Percentiles rank a stretch among this genome's conserved stretches.
Conservation (phyloP, 2,113 vertebrate genomes). For the Bettongia penicillata region DNA sequence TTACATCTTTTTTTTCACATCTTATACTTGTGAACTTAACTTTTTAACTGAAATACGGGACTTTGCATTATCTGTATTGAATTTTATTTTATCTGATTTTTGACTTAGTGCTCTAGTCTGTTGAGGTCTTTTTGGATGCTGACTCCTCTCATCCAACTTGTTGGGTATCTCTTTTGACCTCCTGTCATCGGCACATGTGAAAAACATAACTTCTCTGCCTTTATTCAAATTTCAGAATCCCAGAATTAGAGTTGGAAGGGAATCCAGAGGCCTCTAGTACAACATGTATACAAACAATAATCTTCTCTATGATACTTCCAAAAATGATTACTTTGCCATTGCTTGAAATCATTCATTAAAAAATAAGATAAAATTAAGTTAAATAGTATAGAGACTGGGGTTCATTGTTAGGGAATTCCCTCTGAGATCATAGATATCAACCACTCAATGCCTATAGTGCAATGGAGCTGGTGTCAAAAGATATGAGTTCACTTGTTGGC, state of each 20-base stretch:
- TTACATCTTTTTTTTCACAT: background rate
- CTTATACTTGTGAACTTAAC: background rate
- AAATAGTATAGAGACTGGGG: background rate
- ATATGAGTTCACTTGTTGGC: background rate
- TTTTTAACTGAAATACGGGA: background rate
- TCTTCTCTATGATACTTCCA: background rate
- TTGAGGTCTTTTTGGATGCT: background rate
- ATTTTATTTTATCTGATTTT: background rate
- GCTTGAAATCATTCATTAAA: background rate
- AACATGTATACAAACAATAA: background rate
- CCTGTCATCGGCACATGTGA: background rate
- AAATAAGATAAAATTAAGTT: background rate
- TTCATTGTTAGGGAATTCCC: background rate
- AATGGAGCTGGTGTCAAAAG: background rate
- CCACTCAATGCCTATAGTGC: background rate
- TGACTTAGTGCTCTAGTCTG: background rate
- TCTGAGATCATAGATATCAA: background rate
- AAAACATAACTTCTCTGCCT: background rate
- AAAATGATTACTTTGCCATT: background rate
- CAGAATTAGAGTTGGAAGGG: background rate
- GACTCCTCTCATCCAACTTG: background rate
- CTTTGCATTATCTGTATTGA: background rate
- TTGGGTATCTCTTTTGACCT: background rate
- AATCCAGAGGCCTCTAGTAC: background rate
- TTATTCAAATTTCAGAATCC: background rate